phyloP scores from a whole-genome alignment of 2,888 invertebrate genomes.

The Philereme vetulata region DNA sequence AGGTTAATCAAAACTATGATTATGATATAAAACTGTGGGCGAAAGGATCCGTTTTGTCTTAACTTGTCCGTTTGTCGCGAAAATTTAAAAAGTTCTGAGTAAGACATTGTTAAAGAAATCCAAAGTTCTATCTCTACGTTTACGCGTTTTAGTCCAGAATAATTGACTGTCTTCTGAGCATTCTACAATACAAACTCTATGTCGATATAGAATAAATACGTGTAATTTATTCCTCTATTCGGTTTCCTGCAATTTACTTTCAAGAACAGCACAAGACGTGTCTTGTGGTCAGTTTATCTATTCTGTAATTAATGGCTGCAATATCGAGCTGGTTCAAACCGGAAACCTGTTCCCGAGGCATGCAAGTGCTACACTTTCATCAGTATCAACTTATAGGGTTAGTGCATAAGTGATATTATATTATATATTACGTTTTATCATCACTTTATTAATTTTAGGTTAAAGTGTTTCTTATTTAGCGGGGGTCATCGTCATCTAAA shows the following conservation, averaged over 20 bases:
- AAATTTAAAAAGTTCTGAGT: too few relatives aligned
- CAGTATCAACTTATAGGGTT: not conserved
- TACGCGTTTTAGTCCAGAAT: not conserved
- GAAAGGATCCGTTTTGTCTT: too few relatives aligned
- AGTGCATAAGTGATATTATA: not conserved
- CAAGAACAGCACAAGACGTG: conserved; percentile 32
- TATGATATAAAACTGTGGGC: too few relatives aligned
- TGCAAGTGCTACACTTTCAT: conserved; percentile 24
- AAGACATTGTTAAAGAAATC: too few relatives aligned
- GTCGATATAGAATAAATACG: conserved; percentile 23
- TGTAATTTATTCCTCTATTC: conserved; percentile 25
- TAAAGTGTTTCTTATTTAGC: too few relatives aligned
- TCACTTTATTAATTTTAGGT: too few relatives aligned
- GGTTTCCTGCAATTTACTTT: conserved; percentile 29
- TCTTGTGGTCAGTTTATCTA: conserved; percentile 31
- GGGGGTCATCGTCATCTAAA: too few relatives aligned
- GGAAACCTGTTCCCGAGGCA: conserved; percentile 26
- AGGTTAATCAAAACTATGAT: too few relatives aligned
- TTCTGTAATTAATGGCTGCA: conserved; percentile 30
- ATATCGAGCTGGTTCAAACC: conserved; percentile 20
- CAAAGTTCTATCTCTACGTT: not conserved
- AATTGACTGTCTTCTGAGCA: not conserved
- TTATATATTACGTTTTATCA: too few relatives aligned
- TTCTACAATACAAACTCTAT: conserved; percentile 10
- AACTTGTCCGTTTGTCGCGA: too few relatives aligned